Base-by-base conservation (phyloP, 92 coral and sea anemone genomes). In the Epizoanthus fatuus region DNA sequence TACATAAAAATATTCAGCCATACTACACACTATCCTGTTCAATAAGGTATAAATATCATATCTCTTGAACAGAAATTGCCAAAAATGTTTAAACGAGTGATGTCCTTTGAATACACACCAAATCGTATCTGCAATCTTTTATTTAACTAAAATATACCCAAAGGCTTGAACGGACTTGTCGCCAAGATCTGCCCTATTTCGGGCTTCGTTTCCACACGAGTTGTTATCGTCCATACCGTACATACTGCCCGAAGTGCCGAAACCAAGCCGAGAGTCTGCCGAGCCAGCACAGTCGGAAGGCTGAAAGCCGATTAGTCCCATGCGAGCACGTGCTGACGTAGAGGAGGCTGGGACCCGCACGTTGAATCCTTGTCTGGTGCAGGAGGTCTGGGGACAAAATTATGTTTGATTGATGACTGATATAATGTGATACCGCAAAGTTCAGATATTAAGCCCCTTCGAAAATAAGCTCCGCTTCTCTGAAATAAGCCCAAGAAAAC, bases 321-420 rank as follows among this genome's bases (percentile, higher is more conserved):
- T 77, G 39, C 92, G 88, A 70, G 89, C 86, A 20, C 64, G 73
- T 8, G 92, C 92, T 2, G 72, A 40, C 9, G 16, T 39, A 2
- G 60, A 4, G 38, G 4, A 25, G 25, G 11, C 19, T 11, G 19
- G 39, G 39, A 32, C 69, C 9, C 11, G 52, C 16, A 85, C 72
- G 81, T 89, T 94, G 67, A 94, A 94, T 13, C 98, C 98, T 80
- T 94, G 98, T 29, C n/a, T 35, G 6, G 82, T 81, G 70, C 98
- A 92, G 0, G 14, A 13, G 0, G 69, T 87, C 98, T 94, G 80
- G 12, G 54, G 68, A 71, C 14, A 49, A 65, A 57, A 17, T 15
- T 14, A 16, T 63, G 55, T 0, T 22, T 8, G 42, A 17, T 20
- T 70, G 55, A 38, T n/a, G 55, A 49, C 16, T 12, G 22, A 63